Conservation (phyloP, 2,888 invertebrate species). For the Abrostola triplasia region DNA sequence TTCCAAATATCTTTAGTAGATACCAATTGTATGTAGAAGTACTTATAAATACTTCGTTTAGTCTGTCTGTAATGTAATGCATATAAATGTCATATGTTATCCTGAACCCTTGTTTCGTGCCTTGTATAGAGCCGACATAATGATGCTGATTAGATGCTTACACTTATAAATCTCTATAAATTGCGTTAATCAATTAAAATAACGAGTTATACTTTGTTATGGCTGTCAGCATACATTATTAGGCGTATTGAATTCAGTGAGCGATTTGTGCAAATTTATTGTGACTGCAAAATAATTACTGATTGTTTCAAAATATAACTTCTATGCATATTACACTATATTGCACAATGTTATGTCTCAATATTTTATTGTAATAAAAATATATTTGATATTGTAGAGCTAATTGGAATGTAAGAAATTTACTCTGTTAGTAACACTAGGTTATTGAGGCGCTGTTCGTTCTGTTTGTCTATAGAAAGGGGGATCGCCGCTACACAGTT, state of each 20-base stretch:
- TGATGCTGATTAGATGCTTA: conserved; percentile 62
- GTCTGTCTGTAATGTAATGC: conserved; percentile 54
- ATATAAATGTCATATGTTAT: too few species aligned
- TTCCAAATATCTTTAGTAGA: conserved; percentile 35
- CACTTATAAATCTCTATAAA: conserved; percentile 48
- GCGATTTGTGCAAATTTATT: conserved; percentile 82
- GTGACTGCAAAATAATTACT: conserved; percentile 80
- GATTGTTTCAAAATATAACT: conserved; percentile 80
- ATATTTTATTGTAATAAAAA: conserved; percentile 82
- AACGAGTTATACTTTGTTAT: conserved; percentile 50
- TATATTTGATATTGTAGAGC: conserved; percentile 72
- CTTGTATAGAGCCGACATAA: conserved; percentile 75
- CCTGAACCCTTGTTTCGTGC: conserved; percentile 77
- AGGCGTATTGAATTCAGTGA: conserved; percentile 70
- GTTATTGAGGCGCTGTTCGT: conserved; percentile 21
- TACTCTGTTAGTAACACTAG: conserved; percentile 34
- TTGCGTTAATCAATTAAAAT: conserved; percentile 54
- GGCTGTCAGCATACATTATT: conserved; percentile 64
- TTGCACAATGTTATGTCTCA: conserved; percentile 87
- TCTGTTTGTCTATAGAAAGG: conserved; percentile 28
- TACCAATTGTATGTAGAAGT: conserved; percentile 20
- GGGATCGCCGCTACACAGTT: background rate
- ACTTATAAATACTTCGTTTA: conserved; percentile 35
- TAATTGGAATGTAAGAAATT: conserved; percentile 57
- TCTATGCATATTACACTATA: conserved; percentile 81